Conservation (phyloP, 2,113 vertebrate species). For the Smithornis capensis region DNA sequence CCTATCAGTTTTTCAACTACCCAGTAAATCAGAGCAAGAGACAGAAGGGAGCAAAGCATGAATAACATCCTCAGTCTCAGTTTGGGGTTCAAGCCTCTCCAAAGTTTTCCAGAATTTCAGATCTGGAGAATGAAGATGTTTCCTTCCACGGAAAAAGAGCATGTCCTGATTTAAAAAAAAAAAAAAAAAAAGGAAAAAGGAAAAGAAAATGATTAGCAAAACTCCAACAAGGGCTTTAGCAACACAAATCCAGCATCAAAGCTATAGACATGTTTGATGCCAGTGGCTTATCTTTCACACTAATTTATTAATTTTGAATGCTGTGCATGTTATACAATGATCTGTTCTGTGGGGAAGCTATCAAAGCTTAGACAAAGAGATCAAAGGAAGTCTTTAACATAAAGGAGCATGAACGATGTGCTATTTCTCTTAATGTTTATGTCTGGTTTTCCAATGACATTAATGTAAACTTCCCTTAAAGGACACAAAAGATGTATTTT, state of each 20-base stretch:
- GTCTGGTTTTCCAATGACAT: not conserved
- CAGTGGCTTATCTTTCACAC: conserved; percentile 38
- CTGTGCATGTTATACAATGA: not conserved
- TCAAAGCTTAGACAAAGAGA: conserved; percentile 19
- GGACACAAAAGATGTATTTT: not conserved
- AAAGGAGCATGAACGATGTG: not conserved
- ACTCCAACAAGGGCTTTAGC: not conserved
- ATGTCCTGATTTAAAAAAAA: not conserved
- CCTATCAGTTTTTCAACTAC: not conserved
- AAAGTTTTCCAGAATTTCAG: not conserved
- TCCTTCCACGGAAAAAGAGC: not conserved
- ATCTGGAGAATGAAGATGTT: not conserved
- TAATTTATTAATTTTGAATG: conserved; percentile 57
- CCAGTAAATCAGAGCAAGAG: not conserved
- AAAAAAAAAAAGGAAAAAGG: not conserved
- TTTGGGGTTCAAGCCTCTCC: not conserved
- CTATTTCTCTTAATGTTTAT: not conserved
- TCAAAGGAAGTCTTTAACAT: conserved; percentile 29
- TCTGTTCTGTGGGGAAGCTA: conserved; percentile 8
- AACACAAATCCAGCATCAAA: conserved; percentile 56
- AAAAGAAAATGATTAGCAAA: not conserved
- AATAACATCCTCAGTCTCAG: not conserved
- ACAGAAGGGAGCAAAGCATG: not conserved
- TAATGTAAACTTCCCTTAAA: not conserved
- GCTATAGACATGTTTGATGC: conserved; percentile 16